Base-by-base conservation (phyloP, 2,113 vertebrate genomes). In the Oryzias melastigma region DNA sequence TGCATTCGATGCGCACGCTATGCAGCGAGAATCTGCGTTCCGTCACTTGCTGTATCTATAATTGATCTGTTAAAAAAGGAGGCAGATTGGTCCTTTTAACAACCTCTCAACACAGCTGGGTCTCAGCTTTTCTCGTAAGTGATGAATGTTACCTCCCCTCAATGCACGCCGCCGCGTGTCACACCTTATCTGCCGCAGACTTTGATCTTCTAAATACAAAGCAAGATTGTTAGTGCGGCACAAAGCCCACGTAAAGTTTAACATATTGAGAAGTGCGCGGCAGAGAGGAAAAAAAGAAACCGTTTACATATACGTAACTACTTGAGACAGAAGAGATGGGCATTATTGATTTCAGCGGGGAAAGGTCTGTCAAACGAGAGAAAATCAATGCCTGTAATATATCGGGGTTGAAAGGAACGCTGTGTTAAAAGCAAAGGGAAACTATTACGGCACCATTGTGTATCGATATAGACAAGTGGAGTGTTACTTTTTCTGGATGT, bases 381-480 rank as follows among this genome's bases (percentile, higher is more conserved):
- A 22, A 68, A 73, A 73, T 74, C 68, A 58, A 71, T 73, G 50
- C 1, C 52, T 14, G 27, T 65, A 51, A 80, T 71, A 47, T 56
- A 58, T 35, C 14, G 45, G 8, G 46, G 50, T 64, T 45, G 55
- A 51, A 66, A 78, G 35, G n/a, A 55, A 62, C 41, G 22, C 47
- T 14, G 35, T 40, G 43, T 62, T 44, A 58, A 54, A 50, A 52
- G 45, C 57, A 25, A 35, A 44, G 25, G n/a, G 24, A 43, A 61
- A 17, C 71, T 41, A 45, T 17, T 6, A 17, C 7, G 13, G 7
- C 14, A 22, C n/a, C 1, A 4, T 49, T 52, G 0, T 4, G n/a
- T 29, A 14, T 7, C 2, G 18, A 6, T 52, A 14, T 19, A 51
- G 10, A 18, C 4, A 50, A 4, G n/a, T n/a, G 14, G 5, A 8